Percentiles rank a stretch among this genome's conserved stretches.
Conservation (phyloP, 2,888 invertebrate species). For the Spicauda simplicius region DNA sequence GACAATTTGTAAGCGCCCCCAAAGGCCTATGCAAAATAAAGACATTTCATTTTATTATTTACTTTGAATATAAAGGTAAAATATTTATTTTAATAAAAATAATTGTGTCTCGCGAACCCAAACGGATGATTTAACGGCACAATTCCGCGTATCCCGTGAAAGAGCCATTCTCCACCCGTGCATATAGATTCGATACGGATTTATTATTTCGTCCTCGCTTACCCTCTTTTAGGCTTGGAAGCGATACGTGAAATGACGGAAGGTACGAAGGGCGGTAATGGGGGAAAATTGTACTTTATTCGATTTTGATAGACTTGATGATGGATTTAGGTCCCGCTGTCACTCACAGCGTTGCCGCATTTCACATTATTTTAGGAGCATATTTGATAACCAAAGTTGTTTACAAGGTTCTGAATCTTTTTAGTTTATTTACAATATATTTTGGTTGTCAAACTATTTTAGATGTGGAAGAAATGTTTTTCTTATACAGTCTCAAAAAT, state of each 20-base stretch:
- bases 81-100: background rate
- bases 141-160: conserved; percentile 62
- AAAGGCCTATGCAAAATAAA: too few species aligned
- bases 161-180: conserved; percentile 69
- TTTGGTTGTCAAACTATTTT: too few species aligned
- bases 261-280: conserved; percentile 82
- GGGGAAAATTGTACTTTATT: conserved; percentile 83
- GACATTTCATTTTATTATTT: too few species aligned
- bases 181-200: conserved; percentile 78
- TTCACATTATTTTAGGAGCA: conserved; percentile 39
- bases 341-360: conserved; percentile 53
- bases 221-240: conserved; percentile 79
- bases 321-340: conserved; percentile 74
- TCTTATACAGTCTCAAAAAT: background rate
- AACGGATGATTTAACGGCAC: conserved; percentile 65
- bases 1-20: too few species aligned
- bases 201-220: conserved; percentile 80
- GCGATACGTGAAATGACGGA: conserved; percentile 83
- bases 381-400: conserved; percentile 4
- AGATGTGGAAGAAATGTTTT: background rate
- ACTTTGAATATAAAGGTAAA: too few species aligned
- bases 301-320: conserved; percentile 83
- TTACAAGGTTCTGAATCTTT: background rate
- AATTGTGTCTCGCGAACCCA: conserved; percentile 59
- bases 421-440: too few species aligned